Evolutionary conservation across 2,888 invertebrate species (phyloP), one percentile per base, ranked within the genome.

Genomic region (Cephus sareptanus): DNA sequence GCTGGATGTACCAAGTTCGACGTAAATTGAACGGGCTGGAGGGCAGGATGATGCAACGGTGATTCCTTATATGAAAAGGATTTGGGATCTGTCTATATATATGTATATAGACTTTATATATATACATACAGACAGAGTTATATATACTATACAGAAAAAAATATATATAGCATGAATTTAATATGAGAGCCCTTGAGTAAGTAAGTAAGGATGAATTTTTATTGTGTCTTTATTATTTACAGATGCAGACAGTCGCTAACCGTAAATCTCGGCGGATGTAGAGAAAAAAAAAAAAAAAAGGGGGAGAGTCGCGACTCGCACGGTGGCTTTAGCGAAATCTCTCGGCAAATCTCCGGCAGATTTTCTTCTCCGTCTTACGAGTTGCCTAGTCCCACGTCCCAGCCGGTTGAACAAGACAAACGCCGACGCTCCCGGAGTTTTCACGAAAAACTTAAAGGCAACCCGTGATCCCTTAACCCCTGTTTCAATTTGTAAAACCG

Each of bases 1-100:
- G 56, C 56, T 85, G 82, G 80, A 82, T 77, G 79, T 79, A 78
- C 81, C 81, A 85, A 84, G 82, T 84, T 85, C 83, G 79, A 76
- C 84, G 83, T 85, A 82, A 87, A 86, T 86, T 84, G 86, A 85
- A 83, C 83, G 79, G 82, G 80, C 80, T 81, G 77, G 76, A 74
- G 81, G 75, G 76, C 76, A 78, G 79, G 79, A 85, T 81, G 79
- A 56, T 56, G 56, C 56, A 56, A 79, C 77, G 80, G 77, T 82
- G 82, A 85, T 86, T 86, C 83, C 82, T 80, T 83, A 78, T 77
- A 82, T 83, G 83, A 85, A 23, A 56, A 56, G 23, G 9, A 23
- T 56, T 56, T 23, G 1, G 56, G 56, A 1, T 56, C 23, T 56
- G 56, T 56, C 1, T 23, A 9, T 23, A 40, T 23, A 23, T 56